Evolutionary conservation across 2,888 invertebrate species (phyloP).

Genomic region (Pseudococcus longispinus): DNA sequence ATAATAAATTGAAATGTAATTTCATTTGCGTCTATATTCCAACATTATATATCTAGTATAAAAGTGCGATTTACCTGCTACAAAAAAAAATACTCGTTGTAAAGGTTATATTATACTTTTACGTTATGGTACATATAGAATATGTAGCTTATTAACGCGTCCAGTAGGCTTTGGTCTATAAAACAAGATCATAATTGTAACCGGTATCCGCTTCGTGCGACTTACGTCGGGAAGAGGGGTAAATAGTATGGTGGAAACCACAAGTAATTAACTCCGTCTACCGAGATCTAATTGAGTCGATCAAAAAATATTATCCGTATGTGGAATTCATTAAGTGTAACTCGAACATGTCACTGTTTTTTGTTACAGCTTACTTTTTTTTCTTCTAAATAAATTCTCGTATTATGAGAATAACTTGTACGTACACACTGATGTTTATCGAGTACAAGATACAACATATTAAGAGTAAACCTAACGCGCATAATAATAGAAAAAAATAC

Average conservation of each 20-base stretch:
- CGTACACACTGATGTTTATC: slow-evolving; percentile 55
- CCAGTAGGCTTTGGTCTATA: not conserved
- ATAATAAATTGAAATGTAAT: slow-evolving; percentile 9
- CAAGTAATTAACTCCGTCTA: slow-evolving; percentile 44
- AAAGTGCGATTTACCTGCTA: not conserved
- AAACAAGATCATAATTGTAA: slow-evolving; percentile 54
- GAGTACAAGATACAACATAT: slow-evolving; percentile 50
- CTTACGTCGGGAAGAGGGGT: not conserved
- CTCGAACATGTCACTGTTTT: slow-evolving; percentile 40
- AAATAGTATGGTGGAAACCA: not conserved
- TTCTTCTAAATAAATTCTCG: not conserved
- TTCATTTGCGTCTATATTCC: not conserved
- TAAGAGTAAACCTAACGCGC: slow-evolving; percentile 51
- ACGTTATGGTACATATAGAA: not conserved
- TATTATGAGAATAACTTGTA: slow-evolving; percentile 49
- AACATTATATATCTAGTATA: not conserved
- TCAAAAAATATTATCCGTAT: slow-evolving; percentile 50
- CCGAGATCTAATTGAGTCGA: slow-evolving; percentile 47
- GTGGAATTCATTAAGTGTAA: slow-evolving; percentile 50
- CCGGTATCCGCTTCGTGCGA: slow-evolving; percentile 6
- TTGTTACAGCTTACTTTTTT: slow-evolving; percentile 37
- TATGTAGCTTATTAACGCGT: slow-evolving; percentile 2
- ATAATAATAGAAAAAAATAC: slow-evolving; percentile 50
- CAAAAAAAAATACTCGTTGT: not conserved
- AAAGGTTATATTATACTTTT: not conserved